Base-by-base conservation (phyloP, 1,140 invertebrate genomes). In the Dendrolimus punctatus region DNA sequence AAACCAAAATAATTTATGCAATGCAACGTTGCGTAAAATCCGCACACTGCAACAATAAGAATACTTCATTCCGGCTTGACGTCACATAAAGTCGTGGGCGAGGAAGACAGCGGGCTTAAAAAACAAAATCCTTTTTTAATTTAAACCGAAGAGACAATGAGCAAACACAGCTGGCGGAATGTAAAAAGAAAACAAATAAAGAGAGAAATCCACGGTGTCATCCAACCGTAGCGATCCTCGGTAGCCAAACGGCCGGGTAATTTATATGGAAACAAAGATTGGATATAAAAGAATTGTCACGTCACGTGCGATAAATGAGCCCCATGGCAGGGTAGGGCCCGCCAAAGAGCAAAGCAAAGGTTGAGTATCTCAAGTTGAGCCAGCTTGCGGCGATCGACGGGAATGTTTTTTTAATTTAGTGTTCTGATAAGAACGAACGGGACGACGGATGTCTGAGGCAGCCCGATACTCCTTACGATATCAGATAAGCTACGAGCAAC, bases 71-170 rank as follows among this genome's bases (percentile, higher is more conserved):
- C 75, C 75, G 57, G 77, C 70, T 79, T 76, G 76, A 81, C 71
- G 77, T 85, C 80, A 80, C 82, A 85, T 83, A 82, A 85, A 85
- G 68, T 80, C 66, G 75, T 76, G 75, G 76, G 74, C 76, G 71
- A 82, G 61, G 62, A 66, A 66, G 69, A 77, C 72, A 66, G 64
- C 56, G 60, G 50, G 59, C 72, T 73, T 71, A 79, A 73, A 78
- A 78, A 72, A 56, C 63, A 68, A 73, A 69, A 64, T 51, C 64
- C 75, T 77, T 76, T 80, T 78, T 84, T 73, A 76, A 79, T 76
- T 80, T 74, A 82, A 80, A 72, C 50, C 64, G 60, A 68, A 76
- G 71, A 79, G 82, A 85, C 82, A 84, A 83, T 85, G 82, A 85
- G 73, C 80, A 80, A 82, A 83, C 75, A 76, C 80, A 79, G 80